Evolutionary conservation across 2,113 vertebrate genomes (phyloP).

Genomic region (Arothron firmamentum): DNA sequence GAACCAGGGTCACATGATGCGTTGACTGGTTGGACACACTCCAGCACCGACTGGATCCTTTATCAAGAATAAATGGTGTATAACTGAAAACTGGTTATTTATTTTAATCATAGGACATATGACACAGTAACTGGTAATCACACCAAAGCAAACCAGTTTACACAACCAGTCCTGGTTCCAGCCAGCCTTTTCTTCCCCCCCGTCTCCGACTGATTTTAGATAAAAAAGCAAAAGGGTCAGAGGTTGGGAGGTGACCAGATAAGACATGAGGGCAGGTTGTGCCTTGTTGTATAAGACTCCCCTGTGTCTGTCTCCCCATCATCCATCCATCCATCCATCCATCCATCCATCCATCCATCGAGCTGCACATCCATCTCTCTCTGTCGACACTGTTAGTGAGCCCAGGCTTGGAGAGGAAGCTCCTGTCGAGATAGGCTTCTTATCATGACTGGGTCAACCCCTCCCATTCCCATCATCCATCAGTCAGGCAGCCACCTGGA

Average conservation of each 20-base stretch:
- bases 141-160: not conserved
- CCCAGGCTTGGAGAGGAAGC: conserved; percentile 67
- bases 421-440: conserved; percentile 70
- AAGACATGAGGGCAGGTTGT: conserved; percentile 54
- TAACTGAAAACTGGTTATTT: no score
- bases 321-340: conserved; percentile 35
- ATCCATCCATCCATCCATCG: conserved; percentile 55
- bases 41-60: no score
- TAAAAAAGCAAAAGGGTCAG: conserved; percentile 17
- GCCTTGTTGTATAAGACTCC: conserved; percentile 59
- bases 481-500: conserved; percentile 64
- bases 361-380: conserved; percentile 54
- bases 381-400: conserved; percentile 64
- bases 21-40: no score
- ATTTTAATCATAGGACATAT: no score
- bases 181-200: not conserved
- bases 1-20: no score
- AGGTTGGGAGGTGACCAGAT: conserved; percentile 62
- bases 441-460: conserved; percentile 59
- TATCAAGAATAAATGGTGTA: no score
- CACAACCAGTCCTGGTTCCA: not conserved
- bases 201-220: conserved; percentile 10
- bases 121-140: no score
- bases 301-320: not conserved
- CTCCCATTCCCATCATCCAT: conserved; percentile 67